phyloP scores from a whole-genome alignment of 1,140 invertebrate species.

The Zaprionus taronus region DNA sequence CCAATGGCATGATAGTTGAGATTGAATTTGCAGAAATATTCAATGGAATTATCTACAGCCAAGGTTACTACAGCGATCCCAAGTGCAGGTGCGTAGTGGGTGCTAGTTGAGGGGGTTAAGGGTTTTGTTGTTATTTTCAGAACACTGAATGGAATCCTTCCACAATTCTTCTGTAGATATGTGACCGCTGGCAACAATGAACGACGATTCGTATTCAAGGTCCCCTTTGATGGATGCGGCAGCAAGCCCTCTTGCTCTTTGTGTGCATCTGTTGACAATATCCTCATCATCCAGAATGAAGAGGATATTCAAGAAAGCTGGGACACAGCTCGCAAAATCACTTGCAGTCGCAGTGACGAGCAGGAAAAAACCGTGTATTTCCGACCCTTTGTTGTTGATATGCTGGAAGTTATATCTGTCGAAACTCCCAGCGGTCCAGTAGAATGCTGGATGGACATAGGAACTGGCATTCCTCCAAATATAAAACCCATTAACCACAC shows the following conservation, averaged over 20 bases:
- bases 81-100: slow-evolving; percentile 86
- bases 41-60: slow-evolving; percentile 90
- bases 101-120: background rate
- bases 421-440: slow-evolving; percentile 87
- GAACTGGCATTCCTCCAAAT: slow-evolving; percentile 88
- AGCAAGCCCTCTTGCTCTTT: slow-evolving; percentile 86
- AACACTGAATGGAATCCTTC: background rate
- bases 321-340: slow-evolving; percentile 87
- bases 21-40: slow-evolving; percentile 88
- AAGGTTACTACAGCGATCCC: slow-evolving; percentile 88
- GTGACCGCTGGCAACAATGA: slow-evolving; percentile 86
- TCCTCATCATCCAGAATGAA: slow-evolving; percentile 88
- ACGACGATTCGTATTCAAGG: slow-evolving; percentile 86
- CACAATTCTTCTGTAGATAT: slow-evolving; percentile 85
- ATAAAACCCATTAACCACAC: slow-evolving; percentile 84
- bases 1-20: slow-evolving; percentile 87
- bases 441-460: slow-evolving; percentile 92
- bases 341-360: slow-evolving; percentile 85
- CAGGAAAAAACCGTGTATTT: slow-evolving; percentile 88
- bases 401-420: slow-evolving; percentile 89
- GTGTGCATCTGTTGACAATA: slow-evolving; percentile 87
- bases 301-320: slow-evolving; percentile 87
- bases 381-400: slow-evolving; percentile 89
- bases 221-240: slow-evolving; percentile 88
- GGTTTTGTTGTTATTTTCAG: background rate